These are phyloP conservation scores for Arctocebus calabarensis DNA, from an alignment of 2,797 vertebrate species.

Conservation along the genomic window DNA sequence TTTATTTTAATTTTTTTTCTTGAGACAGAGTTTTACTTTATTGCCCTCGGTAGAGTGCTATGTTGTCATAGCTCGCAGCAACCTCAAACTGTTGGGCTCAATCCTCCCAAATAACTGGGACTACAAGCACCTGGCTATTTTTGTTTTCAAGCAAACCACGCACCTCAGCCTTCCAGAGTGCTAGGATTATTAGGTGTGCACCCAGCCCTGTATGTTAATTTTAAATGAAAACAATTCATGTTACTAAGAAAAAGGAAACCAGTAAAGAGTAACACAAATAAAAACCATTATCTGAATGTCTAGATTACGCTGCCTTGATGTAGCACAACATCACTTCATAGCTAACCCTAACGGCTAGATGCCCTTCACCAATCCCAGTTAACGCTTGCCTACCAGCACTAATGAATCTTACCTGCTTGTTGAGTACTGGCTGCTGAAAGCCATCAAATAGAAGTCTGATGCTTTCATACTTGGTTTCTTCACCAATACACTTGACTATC, in stretches of 20 bases:
- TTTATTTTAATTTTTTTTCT: no score
- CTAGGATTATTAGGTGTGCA: no score
- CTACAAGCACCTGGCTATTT: no score
- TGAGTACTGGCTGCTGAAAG: conserved; percentile 97
- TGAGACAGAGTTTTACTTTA: no score
- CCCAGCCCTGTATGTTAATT: background rate
- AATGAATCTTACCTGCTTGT: conserved; percentile 93
- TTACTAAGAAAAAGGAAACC: background rate
- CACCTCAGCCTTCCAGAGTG: no score
- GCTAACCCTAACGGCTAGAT: conserved; percentile 4
- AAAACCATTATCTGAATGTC: background rate
- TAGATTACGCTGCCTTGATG: background rate
- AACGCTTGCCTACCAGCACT: background rate
- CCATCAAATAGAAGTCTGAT: conserved; percentile 94
- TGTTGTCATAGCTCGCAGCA: no score
- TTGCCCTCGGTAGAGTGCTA: no score
- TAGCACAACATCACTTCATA: background rate
- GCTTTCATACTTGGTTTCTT: conserved; percentile 94
- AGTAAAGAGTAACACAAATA: background rate
- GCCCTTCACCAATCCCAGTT: background rate
- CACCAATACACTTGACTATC: conserved; percentile 93
- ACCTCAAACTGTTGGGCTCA: no score
- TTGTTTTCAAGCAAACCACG: no score
- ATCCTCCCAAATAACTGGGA: no score
- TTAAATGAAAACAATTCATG: conserved; percentile 57